Conservation (phyloP, 2,888 invertebrate species). For the Tipula lateralis region DNA sequence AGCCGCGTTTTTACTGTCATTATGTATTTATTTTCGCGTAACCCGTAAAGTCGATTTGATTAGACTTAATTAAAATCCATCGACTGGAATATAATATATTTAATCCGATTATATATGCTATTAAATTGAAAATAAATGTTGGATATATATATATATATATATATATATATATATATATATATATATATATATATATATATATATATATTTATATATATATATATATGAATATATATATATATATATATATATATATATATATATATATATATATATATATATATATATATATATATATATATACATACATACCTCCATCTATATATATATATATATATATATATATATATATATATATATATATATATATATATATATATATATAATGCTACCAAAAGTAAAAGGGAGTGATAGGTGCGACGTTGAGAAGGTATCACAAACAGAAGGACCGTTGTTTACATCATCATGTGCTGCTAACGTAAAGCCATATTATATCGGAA, state of each 20-base stretch:
- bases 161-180: constrained; percentile 26
- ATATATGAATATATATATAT: constrained; percentile 14
- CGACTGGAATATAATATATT: neutral
- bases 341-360: neutral
- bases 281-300: neutral
- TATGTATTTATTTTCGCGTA: neutral
- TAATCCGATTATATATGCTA: neutral
- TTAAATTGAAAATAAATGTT: neutral
- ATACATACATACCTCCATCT: neutral
- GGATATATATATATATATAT: neutral
- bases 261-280: constrained; percentile 4
- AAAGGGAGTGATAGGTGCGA: too few species aligned
- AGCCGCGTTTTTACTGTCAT: neutral
- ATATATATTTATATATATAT: constrained; percentile 25
- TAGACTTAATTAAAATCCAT: neutral
- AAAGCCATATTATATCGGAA: too few species aligned
- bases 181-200: constrained; percentile 26
- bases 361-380: constrained; percentile 21
- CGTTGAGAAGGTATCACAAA: too few species aligned
- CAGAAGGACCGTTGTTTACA: too few species aligned
- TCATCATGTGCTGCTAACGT: too few species aligned
- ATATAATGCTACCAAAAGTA: too few species aligned
- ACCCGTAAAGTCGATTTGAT: neutral
- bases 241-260: constrained; percentile 14
- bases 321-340: constrained; percentile 14